A percentile compares a stretch with the other conserved stretches of the same genome.
Evolutionary conservation across 2,888 invertebrate genomes (phyloP).

Genomic region (Lasiommata megera): DNA sequence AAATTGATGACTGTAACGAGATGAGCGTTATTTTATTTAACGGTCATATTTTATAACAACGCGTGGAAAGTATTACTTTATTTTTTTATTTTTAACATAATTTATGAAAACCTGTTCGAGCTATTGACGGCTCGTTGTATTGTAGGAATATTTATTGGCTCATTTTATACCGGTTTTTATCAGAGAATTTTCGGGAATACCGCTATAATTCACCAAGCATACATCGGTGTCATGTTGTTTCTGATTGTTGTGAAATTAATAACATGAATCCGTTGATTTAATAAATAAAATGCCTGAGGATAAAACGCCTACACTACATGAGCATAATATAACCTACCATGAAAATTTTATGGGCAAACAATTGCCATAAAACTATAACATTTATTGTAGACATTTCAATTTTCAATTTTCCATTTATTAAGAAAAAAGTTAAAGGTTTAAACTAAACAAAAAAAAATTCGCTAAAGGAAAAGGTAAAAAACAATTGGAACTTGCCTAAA

Average conservation of each 20-base stretch:
- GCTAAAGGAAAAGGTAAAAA: no score
- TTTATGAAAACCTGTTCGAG: slow-evolving; percentile 21
- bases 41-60: slow-evolving; percentile 24
- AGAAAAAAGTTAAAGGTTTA: no score
- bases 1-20: slow-evolving; percentile 47
- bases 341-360: background rate
- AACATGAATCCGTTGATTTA: background rate
- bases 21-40: slow-evolving; percentile 32
- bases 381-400: no score
- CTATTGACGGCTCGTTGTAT: slow-evolving; percentile 17
- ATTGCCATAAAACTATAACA: no score
- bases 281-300: background rate
- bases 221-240: background rate
- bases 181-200: slow-evolving; percentile 14
- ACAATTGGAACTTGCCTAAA: no score
- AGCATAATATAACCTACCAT: background rate
- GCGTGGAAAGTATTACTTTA: slow-evolving; percentile 13
- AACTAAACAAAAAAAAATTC: no score
- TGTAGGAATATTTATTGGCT: slow-evolving; percentile 25
- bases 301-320: background rate
- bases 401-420: no score
- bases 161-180: slow-evolving; percentile 19
- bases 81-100: background rate
- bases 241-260: background rate
- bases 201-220: background rate